Percentiles rank a stretch among this genome's conserved stretches.
Conservation (phyloP, 2,113 vertebrate genomes). For the Rhinoderma darwinii region DNA sequence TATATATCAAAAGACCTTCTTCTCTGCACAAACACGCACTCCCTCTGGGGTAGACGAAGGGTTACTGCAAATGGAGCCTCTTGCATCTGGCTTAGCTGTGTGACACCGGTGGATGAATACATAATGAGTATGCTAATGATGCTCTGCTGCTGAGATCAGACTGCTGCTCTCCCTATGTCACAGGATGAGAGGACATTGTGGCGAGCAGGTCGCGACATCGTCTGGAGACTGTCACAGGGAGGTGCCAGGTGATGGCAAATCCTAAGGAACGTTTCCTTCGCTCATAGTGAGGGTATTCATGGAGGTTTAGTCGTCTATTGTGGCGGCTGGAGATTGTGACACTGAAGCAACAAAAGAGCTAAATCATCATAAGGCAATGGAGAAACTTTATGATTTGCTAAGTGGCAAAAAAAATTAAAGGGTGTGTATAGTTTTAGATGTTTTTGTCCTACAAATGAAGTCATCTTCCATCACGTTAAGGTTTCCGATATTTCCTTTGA, state of each 20-base stretch:
- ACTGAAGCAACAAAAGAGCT: not conserved
- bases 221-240: not conserved
- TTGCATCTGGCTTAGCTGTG: constrained; percentile 46
- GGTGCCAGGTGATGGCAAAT: not conserved
- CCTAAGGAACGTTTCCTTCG: not conserved
- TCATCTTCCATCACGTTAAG: too few species aligned
- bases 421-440: not conserved
- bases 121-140: constrained; percentile 41
- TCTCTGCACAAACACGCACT: constrained; percentile 3
- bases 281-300: not conserved
- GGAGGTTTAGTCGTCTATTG: not conserved
- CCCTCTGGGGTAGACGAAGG: not conserved
- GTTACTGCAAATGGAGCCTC: constrained; percentile 44
- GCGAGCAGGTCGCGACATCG: not conserved
- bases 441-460: not conserved
- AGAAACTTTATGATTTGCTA: not conserved
- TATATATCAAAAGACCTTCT: constrained; percentile 5
- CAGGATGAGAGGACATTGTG: not conserved
- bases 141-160: not conserved
- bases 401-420: not conserved
- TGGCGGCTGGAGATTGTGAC: not conserved
- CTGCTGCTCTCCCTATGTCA: constrained; percentile 6
- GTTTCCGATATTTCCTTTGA: too few species aligned
- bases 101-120: constrained; percentile 36
- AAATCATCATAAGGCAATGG: not conserved